These are phyloP conservation scores for Megalops cyprinoides DNA, from an alignment of 2,797 vertebrate species.

Conservation along the genomic window DNA sequence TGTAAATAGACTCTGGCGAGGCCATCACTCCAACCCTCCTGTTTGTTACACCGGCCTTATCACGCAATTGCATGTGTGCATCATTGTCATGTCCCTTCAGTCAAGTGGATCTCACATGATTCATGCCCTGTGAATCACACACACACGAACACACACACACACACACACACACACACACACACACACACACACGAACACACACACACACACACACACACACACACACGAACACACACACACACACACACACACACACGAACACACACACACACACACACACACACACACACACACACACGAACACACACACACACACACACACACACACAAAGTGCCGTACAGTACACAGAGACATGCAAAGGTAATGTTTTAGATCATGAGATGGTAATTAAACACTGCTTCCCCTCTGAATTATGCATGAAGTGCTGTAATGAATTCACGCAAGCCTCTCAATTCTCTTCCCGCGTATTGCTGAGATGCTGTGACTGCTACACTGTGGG, in stretches of 20 bases:
- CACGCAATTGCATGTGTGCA: not conserved
- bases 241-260: not conserved
- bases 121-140: not conserved
- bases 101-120: not conserved
- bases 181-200: conserved; percentile 13
- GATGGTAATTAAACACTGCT: not conserved
- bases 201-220: not conserved
- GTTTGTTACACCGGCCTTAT: conserved; percentile 9
- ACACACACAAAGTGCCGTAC: not conserved
- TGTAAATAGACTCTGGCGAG: not conserved
- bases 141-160: not conserved
- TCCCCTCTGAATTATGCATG: not conserved
- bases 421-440: not conserved
- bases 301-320: not conserved
- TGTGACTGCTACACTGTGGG: not conserved
- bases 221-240: not conserved
- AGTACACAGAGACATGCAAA: not conserved
- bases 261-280: not conserved
- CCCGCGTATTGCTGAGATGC: not conserved
- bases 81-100: not conserved
- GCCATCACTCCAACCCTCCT: not conserved
- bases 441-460: not conserved
- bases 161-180: not conserved
- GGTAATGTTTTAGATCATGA: not conserved
- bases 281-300: conserved; percentile 2